phyloP scores from a whole-genome alignment of 64 coral and sea anemone genomes.

The Catalaphyllia jardinei region DNA sequence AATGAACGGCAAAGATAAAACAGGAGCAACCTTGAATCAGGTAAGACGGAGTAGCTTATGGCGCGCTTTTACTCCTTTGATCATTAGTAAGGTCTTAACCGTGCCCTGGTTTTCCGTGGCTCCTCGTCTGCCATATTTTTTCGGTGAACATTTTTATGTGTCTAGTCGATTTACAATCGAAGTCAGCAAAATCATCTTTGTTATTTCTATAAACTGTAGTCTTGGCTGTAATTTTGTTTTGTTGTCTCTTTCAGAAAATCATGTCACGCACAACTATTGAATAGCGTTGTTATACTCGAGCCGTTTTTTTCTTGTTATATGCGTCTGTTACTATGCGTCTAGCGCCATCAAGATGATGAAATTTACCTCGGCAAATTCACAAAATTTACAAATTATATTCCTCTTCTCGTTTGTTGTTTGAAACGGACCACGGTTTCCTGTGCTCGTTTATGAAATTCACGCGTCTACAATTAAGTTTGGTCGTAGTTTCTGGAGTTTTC shows the following conservation, averaged over 20 bases:
- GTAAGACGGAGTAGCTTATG: background rate
- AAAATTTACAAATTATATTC: background rate
- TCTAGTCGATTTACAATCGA: background rate
- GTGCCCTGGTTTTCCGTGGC: background rate
- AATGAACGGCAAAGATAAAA: conserved; percentile 32
- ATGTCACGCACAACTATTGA: conserved; percentile 22
- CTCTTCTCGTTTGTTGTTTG: background rate
- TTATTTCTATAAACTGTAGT: conserved; percentile 17
- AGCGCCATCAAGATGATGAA: background rate
- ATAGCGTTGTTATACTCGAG: background rate
- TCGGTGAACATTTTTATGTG: background rate
- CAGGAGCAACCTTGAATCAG: conserved; percentile 23
- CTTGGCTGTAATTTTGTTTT: conserved; percentile 12
- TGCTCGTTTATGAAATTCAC: background rate
- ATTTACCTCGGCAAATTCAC: background rate
- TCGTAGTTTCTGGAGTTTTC: conserved; percentile 28
- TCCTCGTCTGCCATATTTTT: background rate
- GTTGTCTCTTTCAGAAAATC: conserved; percentile 2
- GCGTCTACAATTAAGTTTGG: background rate
- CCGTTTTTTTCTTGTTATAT: background rate
- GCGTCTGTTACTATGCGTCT: background rate
- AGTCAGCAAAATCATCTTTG: conserved; percentile 16
- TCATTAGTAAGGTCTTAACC: background rate
- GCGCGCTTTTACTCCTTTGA: conserved; percentile 7
- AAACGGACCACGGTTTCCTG: background rate